These are phyloP conservation scores for Oppia nitens DNA, from an alignment of 1,140 invertebrate genomes.

Conservation along the genomic window DNA sequence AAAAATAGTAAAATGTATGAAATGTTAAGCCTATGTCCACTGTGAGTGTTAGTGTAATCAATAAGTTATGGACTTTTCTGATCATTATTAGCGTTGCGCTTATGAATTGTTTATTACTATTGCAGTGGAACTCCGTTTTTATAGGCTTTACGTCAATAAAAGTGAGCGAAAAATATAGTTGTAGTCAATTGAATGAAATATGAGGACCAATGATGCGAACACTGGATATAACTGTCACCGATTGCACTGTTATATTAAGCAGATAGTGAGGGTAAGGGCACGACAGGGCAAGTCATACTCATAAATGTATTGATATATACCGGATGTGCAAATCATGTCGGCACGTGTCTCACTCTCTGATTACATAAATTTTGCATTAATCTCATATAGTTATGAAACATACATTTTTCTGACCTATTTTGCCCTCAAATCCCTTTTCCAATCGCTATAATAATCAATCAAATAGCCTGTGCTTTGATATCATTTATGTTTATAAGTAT, in stretches of 20 bases:
- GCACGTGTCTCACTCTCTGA: neutral
- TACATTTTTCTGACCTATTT: neutral
- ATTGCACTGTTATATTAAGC: too few species aligned
- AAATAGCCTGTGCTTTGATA: neutral
- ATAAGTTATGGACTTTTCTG: neutral
- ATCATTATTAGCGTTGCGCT: neutral
- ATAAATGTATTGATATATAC: neutral
- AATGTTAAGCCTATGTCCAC: too few species aligned
- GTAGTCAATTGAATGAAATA: too few species aligned
- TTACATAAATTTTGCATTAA: neutral
- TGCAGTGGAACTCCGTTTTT: neutral
- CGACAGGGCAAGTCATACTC: too few species aligned
- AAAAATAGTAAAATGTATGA: too few species aligned
- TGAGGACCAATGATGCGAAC: too few species aligned
- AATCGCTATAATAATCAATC: neutral
- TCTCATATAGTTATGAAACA: neutral
- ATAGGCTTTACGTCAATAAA: neutral
- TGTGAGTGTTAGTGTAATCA: neutral
- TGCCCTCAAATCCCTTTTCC: neutral
- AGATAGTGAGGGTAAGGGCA: too few species aligned
- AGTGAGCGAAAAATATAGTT: neutral
- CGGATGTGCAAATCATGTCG: neutral
- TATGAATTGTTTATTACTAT: neutral
- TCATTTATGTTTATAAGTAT: too few species aligned
- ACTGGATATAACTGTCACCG: too few species aligned